These are phyloP conservation scores for Lepisosteus osseus DNA, from an alignment of 2,113 vertebrate genomes.

Conservation along the genomic window DNA sequence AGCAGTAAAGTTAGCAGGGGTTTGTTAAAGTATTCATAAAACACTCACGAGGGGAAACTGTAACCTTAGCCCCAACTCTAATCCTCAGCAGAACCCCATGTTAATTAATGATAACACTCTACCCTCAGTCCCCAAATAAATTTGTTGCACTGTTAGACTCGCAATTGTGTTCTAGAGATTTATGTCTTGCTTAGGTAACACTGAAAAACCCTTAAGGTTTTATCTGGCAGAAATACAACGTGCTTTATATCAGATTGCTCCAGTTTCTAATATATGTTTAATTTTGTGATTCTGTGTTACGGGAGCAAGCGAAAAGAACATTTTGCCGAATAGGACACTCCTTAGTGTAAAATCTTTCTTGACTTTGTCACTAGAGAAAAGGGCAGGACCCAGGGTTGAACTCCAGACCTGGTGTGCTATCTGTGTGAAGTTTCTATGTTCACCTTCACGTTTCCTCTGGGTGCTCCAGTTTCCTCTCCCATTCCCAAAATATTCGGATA, in stretches of 20 bases:
- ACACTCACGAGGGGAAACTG: slow-evolving; percentile 55
- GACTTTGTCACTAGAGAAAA: no score
- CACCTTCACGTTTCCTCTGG: no score
- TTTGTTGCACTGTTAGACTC: slow-evolving; percentile 23
- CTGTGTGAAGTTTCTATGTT: no score
- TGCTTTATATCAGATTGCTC: slow-evolving; percentile 54
- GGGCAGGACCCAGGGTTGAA: no score
- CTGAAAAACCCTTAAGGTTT: slow-evolving; percentile 62
- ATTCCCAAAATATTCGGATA: no score
- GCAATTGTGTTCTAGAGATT: slow-evolving; percentile 51
- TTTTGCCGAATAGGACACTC: no score
- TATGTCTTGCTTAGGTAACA: slow-evolving; percentile 52
- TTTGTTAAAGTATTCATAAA: slow-evolving; percentile 35
- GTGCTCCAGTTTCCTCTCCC: no score
- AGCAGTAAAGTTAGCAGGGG: slow-evolving; percentile 37
- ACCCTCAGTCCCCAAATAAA: slow-evolving; percentile 51
- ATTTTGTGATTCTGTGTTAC: neutral
- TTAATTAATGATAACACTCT: slow-evolving; percentile 69
- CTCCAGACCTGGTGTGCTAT: no score
- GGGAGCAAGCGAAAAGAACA: no score
- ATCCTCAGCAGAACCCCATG: slow-evolving; percentile 46
- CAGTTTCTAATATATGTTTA: slow-evolving; percentile 20
- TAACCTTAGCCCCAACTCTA: slow-evolving; percentile 55
- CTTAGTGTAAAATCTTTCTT: no score
- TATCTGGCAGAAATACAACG: slow-evolving; percentile 63